Percentiles rank a stretch among this genome's conserved stretches.
These are phyloP conservation scores for Dicrostonyx torquatus DNA, from an alignment of 2,797 vertebrate genomes.

Conservation along the genomic window DNA sequence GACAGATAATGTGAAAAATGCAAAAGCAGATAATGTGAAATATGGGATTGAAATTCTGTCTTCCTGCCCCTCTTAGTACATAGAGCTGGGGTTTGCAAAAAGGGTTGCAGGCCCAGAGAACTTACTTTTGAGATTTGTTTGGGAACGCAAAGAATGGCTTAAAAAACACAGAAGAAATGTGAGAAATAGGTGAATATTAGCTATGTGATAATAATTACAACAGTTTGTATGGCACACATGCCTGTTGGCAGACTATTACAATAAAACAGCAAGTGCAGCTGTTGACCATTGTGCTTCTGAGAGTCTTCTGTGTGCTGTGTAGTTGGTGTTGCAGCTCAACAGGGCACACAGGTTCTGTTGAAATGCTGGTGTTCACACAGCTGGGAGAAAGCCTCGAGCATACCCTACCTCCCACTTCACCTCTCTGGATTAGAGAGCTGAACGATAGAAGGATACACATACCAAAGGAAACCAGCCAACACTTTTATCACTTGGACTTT, in stretches of 20 bases:
- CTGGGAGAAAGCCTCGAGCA: not conserved
- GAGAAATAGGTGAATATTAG: not conserved
- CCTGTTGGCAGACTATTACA: not conserved
- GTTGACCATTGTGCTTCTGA: not conserved
- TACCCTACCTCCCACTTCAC: not conserved
- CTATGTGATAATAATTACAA: not conserved
- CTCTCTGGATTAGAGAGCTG: not conserved
- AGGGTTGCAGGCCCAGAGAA: not conserved
- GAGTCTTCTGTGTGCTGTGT: not conserved
- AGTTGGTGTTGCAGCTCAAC: not conserved
- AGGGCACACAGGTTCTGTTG: not conserved
- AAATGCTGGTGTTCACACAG: not conserved
- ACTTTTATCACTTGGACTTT: not conserved
- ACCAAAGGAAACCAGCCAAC: not conserved
- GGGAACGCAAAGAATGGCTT: not conserved
- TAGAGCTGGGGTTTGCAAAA: not conserved
- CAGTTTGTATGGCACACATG: not conserved
- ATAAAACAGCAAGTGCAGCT: not conserved
- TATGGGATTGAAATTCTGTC: constrained; percentile 2
- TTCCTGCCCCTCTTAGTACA: not conserved
- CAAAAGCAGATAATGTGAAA: not conserved
- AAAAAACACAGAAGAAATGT: not conserved
- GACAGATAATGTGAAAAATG: not conserved
- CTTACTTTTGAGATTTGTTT: constrained; percentile 3
- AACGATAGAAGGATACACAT: not conserved